Evolutionary conservation across 2,797 vertebrate genomes (phyloP), one percentile per base, ranked within the genome.

Genomic region (Parambassis ranga): DNA sequence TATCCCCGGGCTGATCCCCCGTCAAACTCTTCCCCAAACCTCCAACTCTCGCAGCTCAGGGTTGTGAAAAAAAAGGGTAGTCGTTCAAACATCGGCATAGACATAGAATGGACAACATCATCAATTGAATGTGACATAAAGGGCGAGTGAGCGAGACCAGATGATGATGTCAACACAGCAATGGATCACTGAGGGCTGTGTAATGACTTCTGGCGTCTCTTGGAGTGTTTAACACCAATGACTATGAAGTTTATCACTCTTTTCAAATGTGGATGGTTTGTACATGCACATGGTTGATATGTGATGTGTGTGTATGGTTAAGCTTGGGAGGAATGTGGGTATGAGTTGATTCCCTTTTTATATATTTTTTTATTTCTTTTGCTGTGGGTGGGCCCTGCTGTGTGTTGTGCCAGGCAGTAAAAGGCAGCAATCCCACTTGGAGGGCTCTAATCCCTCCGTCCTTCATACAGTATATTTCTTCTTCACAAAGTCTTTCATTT

Each of bases 401-500:
- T 57, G 51, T 38, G 36, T 33, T 43, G 84, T 83, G 78, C 77
- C 79, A 82, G 71, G 72, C 67, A 66, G 56, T 59, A 76, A 77
- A 68, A 74, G 59, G 57, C 76, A 75, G 77, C 75, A 44, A 52
- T 71, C 44, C 36, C 52, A 24, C 46, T 67, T 56, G 35, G 37
- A 61, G 61, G 23, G 51, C 41, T 52, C 38, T 80, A 82, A 84
- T 87, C 77, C 52, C 55, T 59, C 55, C 61, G 71, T 59, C 57
- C 62, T 64, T 58, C 61, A 49, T n/a, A n/a, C n/a, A n/a, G n/a
- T 44, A 61, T 28, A 49, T 68, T 68, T 67, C 14, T 57, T 67
- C 64, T 68, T 77, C 39, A 55, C 32, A 44, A 27, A 26, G 18
- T 62, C 52, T 68, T 59, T 70, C 27, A 56, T 60, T 65, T 75